Evolutionary conservation across 2,888 invertebrate genomes (phyloP).

Genomic region (Nemapogon koenigi): DNA sequence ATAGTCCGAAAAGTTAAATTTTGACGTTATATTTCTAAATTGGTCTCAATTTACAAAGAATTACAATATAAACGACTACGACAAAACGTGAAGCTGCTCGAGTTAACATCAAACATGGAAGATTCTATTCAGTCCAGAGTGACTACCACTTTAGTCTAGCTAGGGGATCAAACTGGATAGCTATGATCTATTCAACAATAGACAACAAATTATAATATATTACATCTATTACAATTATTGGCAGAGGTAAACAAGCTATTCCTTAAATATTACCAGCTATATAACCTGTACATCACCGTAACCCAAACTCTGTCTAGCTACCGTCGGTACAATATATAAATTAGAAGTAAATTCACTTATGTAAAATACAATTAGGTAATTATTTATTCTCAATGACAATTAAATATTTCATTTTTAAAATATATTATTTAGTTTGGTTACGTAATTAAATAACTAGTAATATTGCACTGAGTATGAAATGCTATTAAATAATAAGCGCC

Average conservation of each 20-base stretch:
- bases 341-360: slow-evolving; percentile 51
- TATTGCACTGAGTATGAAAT: slow-evolving; percentile 68
- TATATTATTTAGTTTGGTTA: slow-evolving; percentile 67
- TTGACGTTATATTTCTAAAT: slow-evolving; percentile 44
- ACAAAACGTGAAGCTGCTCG: neutral
- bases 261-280: slow-evolving; percentile 62
- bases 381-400: slow-evolving; percentile 56
- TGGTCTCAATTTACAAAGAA: slow-evolving; percentile 34
- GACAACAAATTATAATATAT: slow-evolving; percentile 62
- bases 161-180: slow-evolving; percentile 43
- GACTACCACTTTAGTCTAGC: too few species aligned
- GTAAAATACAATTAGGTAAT: slow-evolving; percentile 60
- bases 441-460: slow-evolving; percentile 68
- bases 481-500: slow-evolving; percentile 65
- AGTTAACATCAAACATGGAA: too few species aligned
- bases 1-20: neutral
- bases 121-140: slow-evolving; percentile 6
- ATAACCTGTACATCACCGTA: slow-evolving; percentile 62
- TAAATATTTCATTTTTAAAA: slow-evolving; percentile 38
- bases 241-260: slow-evolving; percentile 64
- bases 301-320: slow-evolving; percentile 44
- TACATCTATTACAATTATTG: slow-evolving; percentile 63
- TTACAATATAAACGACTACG: neutral
- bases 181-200: slow-evolving; percentile 61
- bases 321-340: slow-evolving; percentile 20